Evolutionary conservation across 2,888 invertebrate genomes (phyloP).

Genomic region (Stratiomys singularior): DNA sequence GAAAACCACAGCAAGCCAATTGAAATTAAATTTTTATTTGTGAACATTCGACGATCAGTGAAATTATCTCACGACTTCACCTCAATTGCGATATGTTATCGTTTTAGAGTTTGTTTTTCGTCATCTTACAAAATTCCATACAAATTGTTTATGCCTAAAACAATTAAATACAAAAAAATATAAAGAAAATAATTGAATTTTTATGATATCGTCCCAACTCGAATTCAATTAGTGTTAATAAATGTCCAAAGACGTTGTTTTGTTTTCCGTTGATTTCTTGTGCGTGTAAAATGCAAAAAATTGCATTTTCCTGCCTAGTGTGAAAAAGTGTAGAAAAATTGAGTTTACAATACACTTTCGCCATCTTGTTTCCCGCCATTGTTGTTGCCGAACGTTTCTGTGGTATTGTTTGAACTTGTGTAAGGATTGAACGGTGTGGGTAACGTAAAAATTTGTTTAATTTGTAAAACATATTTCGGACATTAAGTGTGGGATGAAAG

Average conservation of each 20-base stretch:
- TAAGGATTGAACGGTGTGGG: too few species aligned
- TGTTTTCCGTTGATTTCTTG: conserved; percentile 13
- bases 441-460: too few species aligned
- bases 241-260: conserved; percentile 18
- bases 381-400: too few species aligned
- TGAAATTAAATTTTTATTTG: conserved; percentile 6
- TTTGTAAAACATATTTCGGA: too few species aligned
- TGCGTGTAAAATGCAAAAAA: not conserved
- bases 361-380: too few species aligned
- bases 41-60: conserved; percentile 17
- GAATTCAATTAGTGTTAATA: conserved; percentile 34
- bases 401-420: too few species aligned
- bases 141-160: conserved; percentile 48
- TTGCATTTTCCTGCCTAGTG: conserved; percentile 12
- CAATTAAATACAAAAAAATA: too few species aligned
- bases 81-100: conserved; percentile 47
- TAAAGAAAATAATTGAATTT: conserved; percentile 43
- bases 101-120: conserved; percentile 49
- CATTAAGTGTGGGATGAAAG: not conserved
- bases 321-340: conserved; percentile 23
- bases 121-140: conserved; percentile 48
- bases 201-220: conserved; percentile 42
- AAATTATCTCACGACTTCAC: conserved; percentile 46
- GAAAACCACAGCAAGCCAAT: not conserved
- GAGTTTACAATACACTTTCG: too few species aligned